These are phyloP conservation scores for Botrylloides violaceus DNA, from an alignment of 23 tunicate species.

Conservation along the genomic window DNA sequence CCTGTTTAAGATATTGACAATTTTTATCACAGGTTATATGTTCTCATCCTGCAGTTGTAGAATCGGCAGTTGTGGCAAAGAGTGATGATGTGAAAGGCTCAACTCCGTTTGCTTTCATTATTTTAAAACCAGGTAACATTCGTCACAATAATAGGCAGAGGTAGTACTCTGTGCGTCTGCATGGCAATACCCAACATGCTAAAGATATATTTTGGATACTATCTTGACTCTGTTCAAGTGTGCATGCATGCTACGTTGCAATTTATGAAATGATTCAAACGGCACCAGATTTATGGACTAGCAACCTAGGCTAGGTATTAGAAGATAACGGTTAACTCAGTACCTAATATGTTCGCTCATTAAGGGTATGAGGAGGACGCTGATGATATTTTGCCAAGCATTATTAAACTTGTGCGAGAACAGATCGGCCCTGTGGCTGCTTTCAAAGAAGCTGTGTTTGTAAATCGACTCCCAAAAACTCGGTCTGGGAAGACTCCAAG, in stretches of 20 bases:
- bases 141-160: no score
- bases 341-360: not conserved
- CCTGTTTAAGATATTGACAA: no score
- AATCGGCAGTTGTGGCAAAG: slow-evolving; percentile 84
- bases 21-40: slow-evolving; percentile 39
- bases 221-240: no score
- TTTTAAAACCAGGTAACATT: slow-evolving; percentile 67
- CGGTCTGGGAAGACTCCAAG: slow-evolving; percentile 88
- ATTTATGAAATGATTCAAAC: no score
- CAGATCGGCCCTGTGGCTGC: slow-evolving; percentile 97
- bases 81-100: slow-evolving; percentile 78
- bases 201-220: no score
- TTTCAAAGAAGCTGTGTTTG: slow-evolving; percentile 64
- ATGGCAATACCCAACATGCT: no score
- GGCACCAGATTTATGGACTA: no score
- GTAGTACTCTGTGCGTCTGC: no score
- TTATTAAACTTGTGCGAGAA: slow-evolving; percentile 37
- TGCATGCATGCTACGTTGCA: no score
- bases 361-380: not conserved
- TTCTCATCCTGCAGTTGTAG: slow-evolving; percentile 58
- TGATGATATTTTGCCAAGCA: slow-evolving; percentile 11
- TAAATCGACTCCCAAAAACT: slow-evolving; percentile 67
- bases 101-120: slow-evolving; percentile 74
- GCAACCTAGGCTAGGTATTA: no score
- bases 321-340: no score